Evolutionary conservation across 2,888 invertebrate species (phyloP).

Genomic region (Allygus modestus): DNA sequence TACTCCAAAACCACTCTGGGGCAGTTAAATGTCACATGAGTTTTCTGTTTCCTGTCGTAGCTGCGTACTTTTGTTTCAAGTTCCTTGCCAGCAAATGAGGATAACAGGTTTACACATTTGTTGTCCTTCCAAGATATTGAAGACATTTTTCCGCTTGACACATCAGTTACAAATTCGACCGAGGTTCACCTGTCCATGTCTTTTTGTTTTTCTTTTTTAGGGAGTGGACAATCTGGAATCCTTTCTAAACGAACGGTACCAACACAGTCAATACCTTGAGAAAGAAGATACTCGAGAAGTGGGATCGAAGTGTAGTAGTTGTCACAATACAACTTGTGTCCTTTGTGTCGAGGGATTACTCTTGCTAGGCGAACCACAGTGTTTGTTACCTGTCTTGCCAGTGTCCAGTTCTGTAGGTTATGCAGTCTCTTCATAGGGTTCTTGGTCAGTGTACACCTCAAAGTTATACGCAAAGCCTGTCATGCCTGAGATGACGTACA

Average conservation of each 20-base stretch:
- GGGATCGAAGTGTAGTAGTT: conserved; percentile 65
- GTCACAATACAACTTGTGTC: conserved; percentile 64
- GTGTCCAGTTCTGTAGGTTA: too few relatives aligned
- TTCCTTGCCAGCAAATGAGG: conserved; percentile 71
- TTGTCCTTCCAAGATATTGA: conserved; percentile 71
- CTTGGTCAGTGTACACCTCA: conserved; percentile 65
- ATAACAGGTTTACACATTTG: conserved; percentile 71
- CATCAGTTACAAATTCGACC: neutral
- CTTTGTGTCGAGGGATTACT: conserved; percentile 53
- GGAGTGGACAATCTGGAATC: too few relatives aligned
- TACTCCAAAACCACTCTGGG: conserved; percentile 72
- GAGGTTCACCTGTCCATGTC: too few relatives aligned
- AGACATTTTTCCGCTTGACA: neutral
- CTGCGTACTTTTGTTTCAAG: conserved; percentile 71
- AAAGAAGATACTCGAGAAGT: too few relatives aligned
- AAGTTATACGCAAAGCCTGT: conserved; percentile 57
- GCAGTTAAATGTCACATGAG: conserved; percentile 72
- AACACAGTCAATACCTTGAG: too few relatives aligned
- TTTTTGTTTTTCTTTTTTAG: too few relatives aligned
- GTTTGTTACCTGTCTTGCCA: too few relatives aligned
- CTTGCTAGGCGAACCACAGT: conserved; percentile 64
- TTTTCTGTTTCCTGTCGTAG: conserved; percentile 72
- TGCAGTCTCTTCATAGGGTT: conserved; percentile 59
- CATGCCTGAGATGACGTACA: conserved; percentile 64
- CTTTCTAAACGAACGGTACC: too few relatives aligned